Evolutionary conservation across 2,888 invertebrate species (phyloP).

Genomic region (Aspidapion aeneum): DNA sequence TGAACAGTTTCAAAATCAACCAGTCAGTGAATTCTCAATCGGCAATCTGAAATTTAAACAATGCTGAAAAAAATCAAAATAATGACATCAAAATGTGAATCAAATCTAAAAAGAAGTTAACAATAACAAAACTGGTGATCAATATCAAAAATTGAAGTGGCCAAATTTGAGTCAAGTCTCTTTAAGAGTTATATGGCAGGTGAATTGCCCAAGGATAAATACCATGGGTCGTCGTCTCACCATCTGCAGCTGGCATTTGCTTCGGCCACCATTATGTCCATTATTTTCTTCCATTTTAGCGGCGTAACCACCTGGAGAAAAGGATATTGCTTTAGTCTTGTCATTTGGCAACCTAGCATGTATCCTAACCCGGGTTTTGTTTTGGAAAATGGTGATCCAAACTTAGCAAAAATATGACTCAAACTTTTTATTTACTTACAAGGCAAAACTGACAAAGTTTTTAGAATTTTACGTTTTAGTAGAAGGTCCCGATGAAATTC

Average conservation of each 20-base stretch:
- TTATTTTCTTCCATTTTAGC: slow-evolving; percentile 39
- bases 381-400: slow-evolving; percentile 18
- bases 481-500: slow-evolving; percentile 16
- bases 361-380: slow-evolving; percentile 46
- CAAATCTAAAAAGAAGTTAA: slow-evolving; percentile 30
- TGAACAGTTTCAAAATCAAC: too few species aligned
- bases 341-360: slow-evolving; percentile 46
- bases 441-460: background rate
- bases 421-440: slow-evolving; percentile 16
- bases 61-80: slow-evolving; percentile 27
- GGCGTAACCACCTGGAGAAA: slow-evolving; percentile 53
- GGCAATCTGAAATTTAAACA: slow-evolving; percentile 43
- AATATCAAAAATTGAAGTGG: slow-evolving; percentile 17
- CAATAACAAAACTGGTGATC: slow-evolving; percentile 21
- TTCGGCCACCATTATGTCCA: slow-evolving; percentile 12
- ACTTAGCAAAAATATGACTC: slow-evolving; percentile 10
- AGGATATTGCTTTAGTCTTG: slow-evolving; percentile 52
- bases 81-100: slow-evolving; percentile 23
- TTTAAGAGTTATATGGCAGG: slow-evolving; percentile 35
- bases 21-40: slow-evolving; percentile 1
- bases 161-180: background rate
- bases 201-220: slow-evolving; percentile 54
- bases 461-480: slow-evolving; percentile 1
- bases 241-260: slow-evolving; percentile 35
- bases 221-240: slow-evolving; percentile 48